These are phyloP conservation scores for Conus ventricosus DNA, from an alignment of 1,140 invertebrate species.

Conservation along the genomic window DNA sequence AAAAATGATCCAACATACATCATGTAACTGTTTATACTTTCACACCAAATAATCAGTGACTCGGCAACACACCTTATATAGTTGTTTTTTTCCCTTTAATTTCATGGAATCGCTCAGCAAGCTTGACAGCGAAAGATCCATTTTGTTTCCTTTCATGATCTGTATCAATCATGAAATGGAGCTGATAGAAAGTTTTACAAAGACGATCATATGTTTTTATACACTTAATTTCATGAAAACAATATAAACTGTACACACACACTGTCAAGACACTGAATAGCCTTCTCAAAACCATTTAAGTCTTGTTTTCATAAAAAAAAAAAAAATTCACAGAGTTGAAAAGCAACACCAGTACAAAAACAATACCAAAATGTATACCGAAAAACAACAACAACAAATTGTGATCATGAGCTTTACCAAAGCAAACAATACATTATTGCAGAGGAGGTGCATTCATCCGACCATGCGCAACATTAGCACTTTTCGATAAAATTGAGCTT, in stretches of 20 bases:
- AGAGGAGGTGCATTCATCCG: no score
- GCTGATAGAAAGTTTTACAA: neutral
- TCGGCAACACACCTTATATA: no score
- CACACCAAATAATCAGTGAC: no score
- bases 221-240: neutral
- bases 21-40: no score
- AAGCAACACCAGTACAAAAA: neutral
- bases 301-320: no score
- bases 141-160: slow-evolving; percentile 10
- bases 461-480: no score
- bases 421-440: neutral
- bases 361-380: neutral
- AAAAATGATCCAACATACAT: no score
- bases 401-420: neutral
- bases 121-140: slow-evolving; percentile 21
- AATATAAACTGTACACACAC: neutral
- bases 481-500: no score
- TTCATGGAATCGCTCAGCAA: neutral
- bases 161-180: slow-evolving; percentile 6
- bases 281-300: neutral
- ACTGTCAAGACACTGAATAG: neutral
- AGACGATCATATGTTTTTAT: slow-evolving; percentile 1
- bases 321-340: neutral
- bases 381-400: neutral
- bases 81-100: no score